A percentile compares a stretch with the other conserved stretches of the same genome.
Conservation (phyloP, 2,113 vertebrate species). For the Apodemus sylvaticus region DNA sequence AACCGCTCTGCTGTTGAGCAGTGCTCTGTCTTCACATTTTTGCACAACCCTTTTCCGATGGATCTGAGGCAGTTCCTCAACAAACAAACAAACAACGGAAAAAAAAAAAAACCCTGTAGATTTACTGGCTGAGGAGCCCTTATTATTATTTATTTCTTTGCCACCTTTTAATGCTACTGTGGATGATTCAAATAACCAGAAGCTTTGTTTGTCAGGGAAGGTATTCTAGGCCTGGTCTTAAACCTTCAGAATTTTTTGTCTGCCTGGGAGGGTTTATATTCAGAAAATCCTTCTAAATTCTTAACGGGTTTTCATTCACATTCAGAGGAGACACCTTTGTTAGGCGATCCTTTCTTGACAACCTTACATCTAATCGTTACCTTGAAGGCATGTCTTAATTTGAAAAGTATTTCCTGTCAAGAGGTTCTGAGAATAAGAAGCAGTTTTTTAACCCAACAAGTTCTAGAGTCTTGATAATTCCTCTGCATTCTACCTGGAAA, state of each 20-base stretch:
- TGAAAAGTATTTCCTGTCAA: conserved; percentile 42
- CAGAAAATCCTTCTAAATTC: not conserved
- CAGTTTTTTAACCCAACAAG: not conserved
- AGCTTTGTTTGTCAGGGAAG: not conserved
- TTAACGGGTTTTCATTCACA: not conserved
- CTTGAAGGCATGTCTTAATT: conserved; percentile 25
- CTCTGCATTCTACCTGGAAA: conserved; percentile 5
- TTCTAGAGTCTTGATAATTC: conserved; percentile 8
- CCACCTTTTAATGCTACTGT: not conserved
- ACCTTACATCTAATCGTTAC: conserved; percentile 29
- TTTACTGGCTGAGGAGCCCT: not conserved
- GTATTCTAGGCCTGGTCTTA: not conserved
- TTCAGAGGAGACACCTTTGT: not conserved
- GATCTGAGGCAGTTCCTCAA: not conserved
- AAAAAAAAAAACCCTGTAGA: not conserved
- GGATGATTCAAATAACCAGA: not conserved
- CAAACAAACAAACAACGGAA: too few relatives aligned
- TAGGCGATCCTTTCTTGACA: conserved; percentile 27
- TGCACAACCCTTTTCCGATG: not conserved
- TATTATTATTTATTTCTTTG: not conserved
- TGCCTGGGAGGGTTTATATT: not conserved
- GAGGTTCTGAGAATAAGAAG: conserved; percentile 27
- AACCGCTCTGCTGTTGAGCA: not conserved
- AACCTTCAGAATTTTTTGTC: conserved; percentile 15
- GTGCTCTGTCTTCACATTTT: not conserved